Base-by-base conservation (phyloP, 2,113 vertebrate species). In the Dicrurus megarhynchus region DNA sequence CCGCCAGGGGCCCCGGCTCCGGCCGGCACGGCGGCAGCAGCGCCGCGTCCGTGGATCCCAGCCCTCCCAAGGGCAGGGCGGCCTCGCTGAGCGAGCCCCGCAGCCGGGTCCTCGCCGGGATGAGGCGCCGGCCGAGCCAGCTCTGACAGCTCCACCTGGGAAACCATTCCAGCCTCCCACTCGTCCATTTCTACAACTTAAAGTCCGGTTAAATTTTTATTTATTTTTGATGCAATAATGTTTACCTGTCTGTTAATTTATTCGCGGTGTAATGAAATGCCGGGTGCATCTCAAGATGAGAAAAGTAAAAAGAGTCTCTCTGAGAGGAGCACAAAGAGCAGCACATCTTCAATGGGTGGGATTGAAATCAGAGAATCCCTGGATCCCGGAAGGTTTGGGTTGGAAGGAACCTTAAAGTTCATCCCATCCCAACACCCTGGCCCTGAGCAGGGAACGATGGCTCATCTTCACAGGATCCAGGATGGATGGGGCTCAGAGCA, bases 81-180 rank as follows among this genome's bases (percentile, higher is more conserved):
- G 97, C 73, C 22, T 4, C 57, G 59, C 69, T 4, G 41, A 92
- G 77, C 1, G 90, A 98, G 79, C 93, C 97, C 59, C 81, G 96
- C 14, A 84, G 70, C 53, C 97, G 97, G 30, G 84, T 98, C 46
- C 84, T 87, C 11, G 86, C 96, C 9, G 65, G 85, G 42, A 84
- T 96, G 24, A 57, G 94, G 55, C 92, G 96, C 64, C 98, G 97
- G 30, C 94, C 97, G 87, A 98, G 94, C 75, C 97, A 95, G 73
- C 90, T 95, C 16, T 98, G 97, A 97, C 64, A 8, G 44, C 56
- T 28, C 4, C 20, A 0, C 30, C 2, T 1, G 49, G 37, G 50
- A 30, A 22, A 27, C 16, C 53, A 0, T 3, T 11, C 20, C 78
- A 0, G 5, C 37, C 37, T 5, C 39, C 61, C 1, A 2, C 32